Conservation (phyloP, 1,140 invertebrate species). For the Episyrphus balteatus region DNA sequence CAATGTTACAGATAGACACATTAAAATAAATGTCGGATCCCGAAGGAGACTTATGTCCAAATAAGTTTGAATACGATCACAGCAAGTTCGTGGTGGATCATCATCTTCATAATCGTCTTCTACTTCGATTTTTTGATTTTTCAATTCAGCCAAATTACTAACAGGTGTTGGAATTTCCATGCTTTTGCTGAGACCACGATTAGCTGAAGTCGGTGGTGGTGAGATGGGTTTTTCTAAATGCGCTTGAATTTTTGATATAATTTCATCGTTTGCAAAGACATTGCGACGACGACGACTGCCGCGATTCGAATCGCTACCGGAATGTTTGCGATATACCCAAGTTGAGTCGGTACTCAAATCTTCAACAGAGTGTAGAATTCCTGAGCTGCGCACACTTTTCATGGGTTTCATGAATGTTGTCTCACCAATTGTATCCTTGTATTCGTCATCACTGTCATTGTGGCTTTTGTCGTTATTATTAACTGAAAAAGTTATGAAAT, state of each 20-base stretch:
- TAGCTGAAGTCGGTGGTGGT: constrained; percentile 13
- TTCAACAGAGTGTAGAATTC: constrained; percentile 58
- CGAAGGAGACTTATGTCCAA: constrained; percentile 54
- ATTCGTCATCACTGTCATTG: constrained; percentile 43
- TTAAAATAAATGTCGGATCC: constrained; percentile 56
- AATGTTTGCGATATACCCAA: constrained; percentile 54
- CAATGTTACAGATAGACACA: constrained; percentile 58
- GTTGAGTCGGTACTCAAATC: constrained; percentile 63
- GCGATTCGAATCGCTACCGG: constrained; percentile 34
- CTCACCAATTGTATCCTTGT: constrained; percentile 47
- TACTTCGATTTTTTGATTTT: constrained; percentile 32
- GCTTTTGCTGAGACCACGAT: constrained; percentile 34
- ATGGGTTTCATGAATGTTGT: constrained; percentile 43
- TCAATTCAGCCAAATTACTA: constrained; percentile 26
- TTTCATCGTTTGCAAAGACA: constrained; percentile 31
- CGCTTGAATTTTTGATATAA: constrained; percentile 31
- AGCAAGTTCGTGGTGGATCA: constrained; percentile 18
- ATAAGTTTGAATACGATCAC: constrained; percentile 42
- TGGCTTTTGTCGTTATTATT: constrained; percentile 18
- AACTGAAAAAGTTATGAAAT: too few species aligned
- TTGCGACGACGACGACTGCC: constrained; percentile 29
- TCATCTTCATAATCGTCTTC: constrained; percentile 21
- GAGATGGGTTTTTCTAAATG: constrained; percentile 26
- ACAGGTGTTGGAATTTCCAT: constrained; percentile 37
- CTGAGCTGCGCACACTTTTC: constrained; percentile 51